Evolutionary conservation across 2,888 invertebrate species (phyloP), one percentile per base, ranked within the genome.

Genomic region (Philaethria dido): DNA sequence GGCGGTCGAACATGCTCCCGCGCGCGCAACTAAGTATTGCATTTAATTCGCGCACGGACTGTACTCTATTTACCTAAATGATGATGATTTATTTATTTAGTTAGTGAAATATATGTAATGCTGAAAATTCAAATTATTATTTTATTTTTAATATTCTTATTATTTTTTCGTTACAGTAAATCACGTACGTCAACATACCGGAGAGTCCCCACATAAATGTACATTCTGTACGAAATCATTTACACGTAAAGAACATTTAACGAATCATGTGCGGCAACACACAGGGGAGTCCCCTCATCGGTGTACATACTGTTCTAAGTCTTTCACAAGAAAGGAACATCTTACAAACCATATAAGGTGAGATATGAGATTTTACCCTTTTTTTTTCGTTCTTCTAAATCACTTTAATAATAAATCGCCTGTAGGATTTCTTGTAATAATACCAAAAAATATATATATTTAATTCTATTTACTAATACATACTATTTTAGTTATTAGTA

Each of bases 261-360:
- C 96, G 77, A 96, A 97, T 89, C 97, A 97, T 88, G 96, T 97
- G 84, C 94, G 97, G 63, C 97, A 97, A 84, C 97, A 97, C 87
- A 97, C 97, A 52, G 97, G 97, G 78, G 97, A 97, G 88, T 97
- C 97, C 75, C 97, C 97, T 69, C 97, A 97, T 81, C 95, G 96
- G 73, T 97, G 97, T 84, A 95, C 96, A 77, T 97, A 95, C 87
- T 97, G 97, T 92, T 95, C 96, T 75, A 97, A 97, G 84, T 96
- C 96, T 45, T 97, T 97, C 87, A 97, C 97, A 1, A 94, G 97
- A 76, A 97, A 97, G 87, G 97, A 97, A 84, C 97, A 97, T 86
- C 94, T 97, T 74, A 97, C 96, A 73, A 97, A 96, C 86, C 97
- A 97, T 82, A 96, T 97, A 84, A 94, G 96, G 89, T 93, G 78